phyloP scores from a whole-genome alignment of 2,888 invertebrate genomes.

The Pimpla rufipes region DNA sequence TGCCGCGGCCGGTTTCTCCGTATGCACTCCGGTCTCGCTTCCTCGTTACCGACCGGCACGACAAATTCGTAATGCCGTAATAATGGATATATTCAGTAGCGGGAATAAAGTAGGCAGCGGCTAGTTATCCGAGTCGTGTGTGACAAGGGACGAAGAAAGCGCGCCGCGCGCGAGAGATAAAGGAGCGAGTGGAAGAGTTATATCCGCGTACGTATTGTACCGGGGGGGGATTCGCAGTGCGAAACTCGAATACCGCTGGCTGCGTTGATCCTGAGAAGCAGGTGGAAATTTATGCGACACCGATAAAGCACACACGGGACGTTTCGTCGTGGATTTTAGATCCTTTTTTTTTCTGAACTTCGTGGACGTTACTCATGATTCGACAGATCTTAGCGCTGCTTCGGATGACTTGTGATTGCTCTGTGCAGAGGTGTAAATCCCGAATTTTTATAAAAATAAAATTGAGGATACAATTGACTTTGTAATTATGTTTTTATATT shows the following conservation, averaged over 20 bases:
- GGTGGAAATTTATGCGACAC: constrained; percentile 68
- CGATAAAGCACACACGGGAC: constrained; percentile 68
- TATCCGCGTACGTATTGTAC: constrained; percentile 38
- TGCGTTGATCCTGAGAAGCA: constrained; percentile 60
- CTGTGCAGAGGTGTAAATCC: too few relatives aligned
- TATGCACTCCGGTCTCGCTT: background rate
- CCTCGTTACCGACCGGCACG: constrained; percentile 62
- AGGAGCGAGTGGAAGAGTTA: constrained; percentile 58
- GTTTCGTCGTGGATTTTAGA: too few relatives aligned
- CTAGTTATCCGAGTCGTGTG: constrained; percentile 77
- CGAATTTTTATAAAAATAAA: too few relatives aligned
- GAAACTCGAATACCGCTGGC: constrained; percentile 53
- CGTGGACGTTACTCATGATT: too few relatives aligned
- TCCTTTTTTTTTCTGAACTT: too few relatives aligned
- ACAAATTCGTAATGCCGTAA: constrained; percentile 78
- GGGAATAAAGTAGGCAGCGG: constrained; percentile 72
- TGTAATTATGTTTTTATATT: too few relatives aligned
- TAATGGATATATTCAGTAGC: constrained; percentile 75
- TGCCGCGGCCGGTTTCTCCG: background rate
- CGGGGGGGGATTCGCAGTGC: too few relatives aligned
- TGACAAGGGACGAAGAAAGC: constrained; percentile 35
- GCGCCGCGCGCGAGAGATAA: constrained; percentile 51
- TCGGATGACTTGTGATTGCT: too few relatives aligned
- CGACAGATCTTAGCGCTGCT: too few relatives aligned
- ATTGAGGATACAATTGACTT: too few relatives aligned